These are phyloP conservation scores for Rhipidura dahli DNA, from an alignment of 2,113 vertebrate species.

Conservation along the genomic window DNA sequence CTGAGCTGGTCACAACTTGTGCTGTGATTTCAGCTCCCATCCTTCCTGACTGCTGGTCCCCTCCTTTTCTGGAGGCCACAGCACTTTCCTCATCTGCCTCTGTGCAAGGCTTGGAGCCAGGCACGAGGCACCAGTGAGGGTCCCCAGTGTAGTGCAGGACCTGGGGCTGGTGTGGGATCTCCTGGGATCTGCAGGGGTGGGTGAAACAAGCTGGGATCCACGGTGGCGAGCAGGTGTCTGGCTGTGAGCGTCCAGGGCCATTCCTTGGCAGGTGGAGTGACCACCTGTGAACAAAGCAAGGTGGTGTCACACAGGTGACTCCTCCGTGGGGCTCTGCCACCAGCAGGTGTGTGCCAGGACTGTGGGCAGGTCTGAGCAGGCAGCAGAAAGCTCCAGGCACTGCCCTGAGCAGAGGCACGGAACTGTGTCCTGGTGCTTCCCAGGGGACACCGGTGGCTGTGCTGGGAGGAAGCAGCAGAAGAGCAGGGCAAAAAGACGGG, in stretches of 20 bases:
- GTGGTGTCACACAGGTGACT: neutral
- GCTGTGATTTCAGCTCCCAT: neutral
- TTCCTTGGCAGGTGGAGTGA: fast-evolving
- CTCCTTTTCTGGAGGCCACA: neutral
- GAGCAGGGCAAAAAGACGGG: fast-evolving
- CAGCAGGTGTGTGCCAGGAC: neutral
- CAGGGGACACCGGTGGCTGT: fast-evolving
- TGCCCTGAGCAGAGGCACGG: neutral
- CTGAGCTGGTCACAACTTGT: neutral
- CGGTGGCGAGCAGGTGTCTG: neutral
- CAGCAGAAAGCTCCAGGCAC: neutral
- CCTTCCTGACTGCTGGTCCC: neutral
- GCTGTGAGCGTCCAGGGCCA: fast-evolving
- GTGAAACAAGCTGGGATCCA: fast-evolving
- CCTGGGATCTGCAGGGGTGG: neutral
- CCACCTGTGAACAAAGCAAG: neutral
- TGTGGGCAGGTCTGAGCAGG: neutral
- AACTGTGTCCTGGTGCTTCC: fast-evolving
- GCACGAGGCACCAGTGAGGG: fast-evolving
- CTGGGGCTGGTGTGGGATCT: neutral
- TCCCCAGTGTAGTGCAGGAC: neutral
- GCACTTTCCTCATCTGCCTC: neutral
- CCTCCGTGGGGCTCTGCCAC: neutral
- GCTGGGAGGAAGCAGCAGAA: neutral
- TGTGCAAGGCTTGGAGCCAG: neutral